Base-by-base conservation (phyloP, 2,888 invertebrate genomes). In the Oxystoma pomonae region DNA sequence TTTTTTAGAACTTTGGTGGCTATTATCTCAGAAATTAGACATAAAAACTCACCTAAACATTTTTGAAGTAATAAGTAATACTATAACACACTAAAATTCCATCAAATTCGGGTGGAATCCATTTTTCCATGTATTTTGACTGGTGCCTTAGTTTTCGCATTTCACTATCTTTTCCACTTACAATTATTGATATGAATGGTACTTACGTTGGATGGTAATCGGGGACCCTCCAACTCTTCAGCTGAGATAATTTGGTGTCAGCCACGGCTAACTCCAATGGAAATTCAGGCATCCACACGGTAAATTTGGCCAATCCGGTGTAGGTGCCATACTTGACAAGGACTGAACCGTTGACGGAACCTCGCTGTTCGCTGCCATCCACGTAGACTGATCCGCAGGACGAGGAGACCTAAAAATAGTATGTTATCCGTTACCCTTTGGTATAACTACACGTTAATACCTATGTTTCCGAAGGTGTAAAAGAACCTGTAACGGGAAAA, bases 241-340 rank as follows among this genome's bases (percentile, higher is more conserved):
- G 90, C 82, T 96, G 96, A 62, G 95, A 96, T 63, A 98, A 84
- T 68, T 93, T 87, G 70, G 90, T 88, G 81, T 98, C 97, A 16
- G 90, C 89, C 2, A 97, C 90, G 71, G 91, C 90, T 22, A 98
- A 89, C 77, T 96, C 94, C 63, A 98, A 83, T 0, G 96, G 94
- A 75, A 95, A 90, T 78, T 96, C 96, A 0, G 98, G 97, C 90
- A 96, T 94, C 97, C 98, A 98, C 1, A 98, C 96, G 17, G 92
- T 92, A 78, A 96, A 94, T 65, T 90, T 87, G 1, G 95, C 93
- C 67, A 92, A 82, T 16, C 95, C 95, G 20, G 91, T 91, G 79
- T 93, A 93, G 1, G 94, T 94, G 21, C 94, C 96, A 76, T 94
- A 94, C 79, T 93, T 94, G 59, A 96, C 95, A 60, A 95, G 87